Evolutionary conservation across 2,113 vertebrate genomes (phyloP).

Genomic region (Gulo gulo): DNA sequence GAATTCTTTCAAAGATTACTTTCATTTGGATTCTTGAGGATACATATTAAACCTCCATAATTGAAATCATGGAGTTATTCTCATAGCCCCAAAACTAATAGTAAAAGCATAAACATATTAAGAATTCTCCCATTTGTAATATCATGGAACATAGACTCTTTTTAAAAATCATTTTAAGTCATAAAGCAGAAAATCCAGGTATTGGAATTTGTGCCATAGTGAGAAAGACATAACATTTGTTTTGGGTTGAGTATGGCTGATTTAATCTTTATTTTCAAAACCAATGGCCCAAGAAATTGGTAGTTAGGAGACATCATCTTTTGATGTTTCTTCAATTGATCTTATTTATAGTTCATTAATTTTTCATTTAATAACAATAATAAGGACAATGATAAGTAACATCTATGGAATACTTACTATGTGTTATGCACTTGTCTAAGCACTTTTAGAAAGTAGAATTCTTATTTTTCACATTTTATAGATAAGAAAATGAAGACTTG

Average conservation of each 20-base stretch:
- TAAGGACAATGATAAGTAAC: background rate
- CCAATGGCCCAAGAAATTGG: constrained; percentile 47
- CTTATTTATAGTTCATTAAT: constrained; percentile 50
- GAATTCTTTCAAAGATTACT: background rate
- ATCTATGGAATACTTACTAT: background rate
- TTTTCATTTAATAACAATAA: constrained; percentile 57
- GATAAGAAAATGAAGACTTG: background rate
- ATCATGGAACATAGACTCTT: background rate
- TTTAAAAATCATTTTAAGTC: background rate
- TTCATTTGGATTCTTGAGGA: constrained; percentile 28
- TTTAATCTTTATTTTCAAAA: constrained; percentile 62
- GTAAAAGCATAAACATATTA: background rate
- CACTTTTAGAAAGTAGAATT: background rate
- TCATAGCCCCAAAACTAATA: background rate
- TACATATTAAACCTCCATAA: background rate
- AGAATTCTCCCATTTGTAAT: background rate
- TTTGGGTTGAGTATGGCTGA: constrained; percentile 48
- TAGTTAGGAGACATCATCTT: constrained; percentile 20
- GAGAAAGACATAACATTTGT: constrained; percentile 21
- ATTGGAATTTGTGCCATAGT: background rate
- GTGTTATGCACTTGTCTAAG: background rate
- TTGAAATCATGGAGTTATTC: background rate
- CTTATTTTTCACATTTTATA: background rate
- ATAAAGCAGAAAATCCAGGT: background rate
- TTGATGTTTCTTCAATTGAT: constrained; percentile 52